Conservation (phyloP, 2,113 vertebrate genomes). For the Rynchops niger region DNA sequence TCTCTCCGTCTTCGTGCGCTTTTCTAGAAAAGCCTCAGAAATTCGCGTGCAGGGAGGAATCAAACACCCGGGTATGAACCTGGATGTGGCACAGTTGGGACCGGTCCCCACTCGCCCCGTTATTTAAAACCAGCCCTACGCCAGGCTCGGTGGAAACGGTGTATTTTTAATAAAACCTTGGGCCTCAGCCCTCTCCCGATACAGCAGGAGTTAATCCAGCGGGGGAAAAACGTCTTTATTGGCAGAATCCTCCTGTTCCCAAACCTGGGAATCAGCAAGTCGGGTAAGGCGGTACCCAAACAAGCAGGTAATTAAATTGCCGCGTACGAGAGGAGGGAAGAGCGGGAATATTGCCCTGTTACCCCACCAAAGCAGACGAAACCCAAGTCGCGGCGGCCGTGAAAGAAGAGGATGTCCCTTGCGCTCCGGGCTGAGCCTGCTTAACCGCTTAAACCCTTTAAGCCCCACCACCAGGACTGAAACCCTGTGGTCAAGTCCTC, state of each 20-base stretch:
- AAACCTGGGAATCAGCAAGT: background rate
- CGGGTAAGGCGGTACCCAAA: fast-evolving
- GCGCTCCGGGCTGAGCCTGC: slow-evolving; percentile 4
- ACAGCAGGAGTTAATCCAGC: background rate
- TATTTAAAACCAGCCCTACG: background rate
- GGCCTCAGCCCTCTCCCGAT: background rate
- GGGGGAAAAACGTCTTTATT: background rate
- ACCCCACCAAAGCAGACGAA: background rate
- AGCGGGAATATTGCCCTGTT: background rate
- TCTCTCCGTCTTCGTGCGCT: background rate
- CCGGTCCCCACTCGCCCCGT: too few species aligned
- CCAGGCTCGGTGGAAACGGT: background rate
- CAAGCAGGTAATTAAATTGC: background rate
- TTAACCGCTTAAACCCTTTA: background rate
- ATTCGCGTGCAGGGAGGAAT: background rate
- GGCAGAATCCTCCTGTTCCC: background rate
- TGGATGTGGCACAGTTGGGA: background rate
- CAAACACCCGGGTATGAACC: background rate
- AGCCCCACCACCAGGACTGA: background rate
- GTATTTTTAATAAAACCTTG: background rate
- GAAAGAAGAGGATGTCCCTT: slow-evolving; percentile 11
- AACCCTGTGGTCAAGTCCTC: background rate
- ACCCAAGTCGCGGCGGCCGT: fast-evolving
- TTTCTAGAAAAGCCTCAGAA: background rate
- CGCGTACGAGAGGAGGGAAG: fast-evolving